Percentiles rank a stretch among this genome's conserved stretches.
Conservation (phyloP, 2,113 vertebrate genomes). For the Fulmarus glacialis region DNA sequence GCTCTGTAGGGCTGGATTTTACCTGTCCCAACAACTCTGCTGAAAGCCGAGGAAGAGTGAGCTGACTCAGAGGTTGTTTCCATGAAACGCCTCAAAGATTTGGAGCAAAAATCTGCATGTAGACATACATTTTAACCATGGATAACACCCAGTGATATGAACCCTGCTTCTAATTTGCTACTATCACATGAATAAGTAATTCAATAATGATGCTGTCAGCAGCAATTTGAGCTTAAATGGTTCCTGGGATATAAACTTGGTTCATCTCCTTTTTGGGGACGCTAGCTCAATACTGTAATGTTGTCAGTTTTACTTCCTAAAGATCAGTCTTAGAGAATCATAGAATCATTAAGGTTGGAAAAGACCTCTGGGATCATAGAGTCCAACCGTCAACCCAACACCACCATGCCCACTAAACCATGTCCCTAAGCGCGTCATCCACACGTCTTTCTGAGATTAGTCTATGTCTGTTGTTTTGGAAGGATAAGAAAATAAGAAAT, state of each 20-base stretch:
- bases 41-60: neutral
- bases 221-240: neutral
- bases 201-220: neutral
- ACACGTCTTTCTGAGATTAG: neutral
- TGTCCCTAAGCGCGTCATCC: no score
- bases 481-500: neutral
- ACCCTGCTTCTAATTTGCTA: neutral
- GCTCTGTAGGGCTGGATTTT: neutral
- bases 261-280: neutral
- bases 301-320: neutral
- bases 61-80: neutral
- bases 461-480: neutral
- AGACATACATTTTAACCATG: neutral
- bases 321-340: neutral
- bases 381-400: no score
- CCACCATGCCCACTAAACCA: no score
- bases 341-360: no score
- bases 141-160: neutral
- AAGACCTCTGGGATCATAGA: no score
- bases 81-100: neutral
- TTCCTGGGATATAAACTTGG: neutral
- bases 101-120: neutral
- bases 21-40: neutral
- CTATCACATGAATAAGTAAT: neutral
- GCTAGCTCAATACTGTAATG: rapidly evolving